Evolutionary conservation across 2,797 vertebrate genomes (phyloP), one percentile per base, ranked within the genome.

Genomic region (Loriculus beryllinus): DNA sequence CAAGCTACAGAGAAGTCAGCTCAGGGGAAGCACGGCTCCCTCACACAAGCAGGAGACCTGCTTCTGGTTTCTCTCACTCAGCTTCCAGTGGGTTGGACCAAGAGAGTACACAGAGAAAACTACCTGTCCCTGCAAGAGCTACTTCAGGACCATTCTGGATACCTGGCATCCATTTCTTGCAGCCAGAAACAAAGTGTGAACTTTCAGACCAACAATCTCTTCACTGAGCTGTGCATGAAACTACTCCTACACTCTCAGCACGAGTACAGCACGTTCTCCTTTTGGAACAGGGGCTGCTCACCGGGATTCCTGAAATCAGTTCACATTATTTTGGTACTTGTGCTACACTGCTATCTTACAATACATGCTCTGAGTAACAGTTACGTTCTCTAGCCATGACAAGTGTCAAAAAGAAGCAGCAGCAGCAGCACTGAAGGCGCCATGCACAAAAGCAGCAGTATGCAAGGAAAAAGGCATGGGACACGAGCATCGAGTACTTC

Each of bases 391-490:
- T 76, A 92, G 95, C 96, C 96, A 96, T 83, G 68, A 92, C 84
- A 96, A 68, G 65, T 81, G 67, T 94, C 43, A 83, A 92, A 91
- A 75, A 82, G 84, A 75, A 95, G 93, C 94, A 91, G 96, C 93
- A 93, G 96, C 88, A 87, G 96, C 90, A 95, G 93, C 92, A 88
- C 94, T 89, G 93, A 86, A 85, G 95, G 60, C 93, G 96, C 92
- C 98, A 98, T 98, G 98, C 98, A 98, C 65, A 92, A 84, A 97
- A 96, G 89, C 89, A 86, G 96, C 96, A 81, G 45, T 91, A 95
- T 89, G 91, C 93, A 93, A 93, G 95, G 94, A 95, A 88, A 93
- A 95, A 93, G 89, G 88, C 86, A 88, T 19, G 71, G 95, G 91
- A 93, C 63, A 96, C 7, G 72, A 96, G 97, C 95, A 89, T 17